Conservation (phyloP, 2,113 vertebrate species). For the Heloderma charlesbogerti region DNA sequence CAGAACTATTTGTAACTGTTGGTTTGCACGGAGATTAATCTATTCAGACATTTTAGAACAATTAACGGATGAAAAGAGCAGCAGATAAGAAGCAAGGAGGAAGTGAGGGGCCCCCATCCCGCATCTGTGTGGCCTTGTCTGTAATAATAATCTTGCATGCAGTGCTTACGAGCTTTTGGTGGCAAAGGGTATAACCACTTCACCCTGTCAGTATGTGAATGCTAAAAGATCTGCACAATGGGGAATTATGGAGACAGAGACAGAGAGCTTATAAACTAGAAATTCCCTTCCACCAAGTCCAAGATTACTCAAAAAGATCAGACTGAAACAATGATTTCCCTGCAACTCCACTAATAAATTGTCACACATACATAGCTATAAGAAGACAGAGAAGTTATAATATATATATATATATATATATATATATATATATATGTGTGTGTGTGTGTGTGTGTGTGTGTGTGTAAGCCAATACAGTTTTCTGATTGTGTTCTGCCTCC, state of each 20-base stretch:
- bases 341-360: not conserved
- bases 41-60: constrained; percentile 31
- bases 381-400: not conserved
- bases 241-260: not conserved
- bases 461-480: not conserved
- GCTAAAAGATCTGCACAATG: not conserved
- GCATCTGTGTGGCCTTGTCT: not conserved
- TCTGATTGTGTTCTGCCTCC: not conserved
- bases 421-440: no score
- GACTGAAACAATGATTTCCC: not conserved
- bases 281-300: not conserved
- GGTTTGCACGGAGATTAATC: constrained; percentile 9
- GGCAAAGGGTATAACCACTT: not conserved
- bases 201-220: not conserved
- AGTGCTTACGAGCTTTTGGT: not conserved
- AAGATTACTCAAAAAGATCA: not conserved
- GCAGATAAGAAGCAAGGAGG: constrained; percentile 21
- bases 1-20: not conserved
- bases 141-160: not conserved
- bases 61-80: constrained; percentile 44
- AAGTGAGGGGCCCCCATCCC: constrained; percentile 4
- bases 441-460: no score
- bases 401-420: no score
- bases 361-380: not conserved
- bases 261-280: not conserved